A percentile compares a stretch with the other conserved stretches of the same genome.
These are phyloP conservation scores for Gymnarchus niloticus DNA, from an alignment of 2,113 vertebrate genomes.

Conservation along the genomic window DNA sequence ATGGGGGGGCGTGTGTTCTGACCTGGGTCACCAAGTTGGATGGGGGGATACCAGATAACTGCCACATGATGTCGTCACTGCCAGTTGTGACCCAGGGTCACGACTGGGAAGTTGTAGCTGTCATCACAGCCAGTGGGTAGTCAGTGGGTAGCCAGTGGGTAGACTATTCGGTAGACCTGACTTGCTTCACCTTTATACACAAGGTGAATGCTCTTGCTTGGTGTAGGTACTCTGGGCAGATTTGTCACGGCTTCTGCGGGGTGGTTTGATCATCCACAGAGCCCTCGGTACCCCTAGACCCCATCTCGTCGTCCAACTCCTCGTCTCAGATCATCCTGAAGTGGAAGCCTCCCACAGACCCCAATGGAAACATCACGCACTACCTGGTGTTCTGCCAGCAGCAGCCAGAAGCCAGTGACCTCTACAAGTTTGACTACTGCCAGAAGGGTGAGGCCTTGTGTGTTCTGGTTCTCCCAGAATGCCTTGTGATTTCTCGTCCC, in stretches of 20 bases:
- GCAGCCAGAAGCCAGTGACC: constrained; percentile 82
- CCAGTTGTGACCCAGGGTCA: no score
- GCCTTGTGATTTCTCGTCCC: neutral
- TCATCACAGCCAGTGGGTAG: neutral
- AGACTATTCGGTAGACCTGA: no score
- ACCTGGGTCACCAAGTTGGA: no score
- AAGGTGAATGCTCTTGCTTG: neutral
- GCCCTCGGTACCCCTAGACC: constrained; percentile 85
- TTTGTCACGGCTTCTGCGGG: neutral
- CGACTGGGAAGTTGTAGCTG: neutral
- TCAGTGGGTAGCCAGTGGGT: no score
- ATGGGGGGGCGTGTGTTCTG: neutral
- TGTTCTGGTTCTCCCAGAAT: no score
- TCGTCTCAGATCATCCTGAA: constrained; percentile 91
- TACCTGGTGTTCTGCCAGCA: constrained; percentile 85
- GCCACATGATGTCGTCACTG: neutral
- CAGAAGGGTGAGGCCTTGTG: constrained; percentile 71
- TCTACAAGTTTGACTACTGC: constrained; percentile 88
- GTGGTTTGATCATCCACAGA: constrained; percentile 53
- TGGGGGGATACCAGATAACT: neutral
- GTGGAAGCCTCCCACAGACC: constrained; percentile 87
- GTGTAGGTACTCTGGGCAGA: neutral
- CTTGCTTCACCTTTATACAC: no score
- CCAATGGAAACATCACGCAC: constrained; percentile 94
- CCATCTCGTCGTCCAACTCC: constrained; percentile 86